A percentile compares a stretch with the other conserved stretches of the same genome.
Evolutionary conservation across 1,140 invertebrate genomes (phyloP).

Genomic region (Euwallacea fornicatus): DNA sequence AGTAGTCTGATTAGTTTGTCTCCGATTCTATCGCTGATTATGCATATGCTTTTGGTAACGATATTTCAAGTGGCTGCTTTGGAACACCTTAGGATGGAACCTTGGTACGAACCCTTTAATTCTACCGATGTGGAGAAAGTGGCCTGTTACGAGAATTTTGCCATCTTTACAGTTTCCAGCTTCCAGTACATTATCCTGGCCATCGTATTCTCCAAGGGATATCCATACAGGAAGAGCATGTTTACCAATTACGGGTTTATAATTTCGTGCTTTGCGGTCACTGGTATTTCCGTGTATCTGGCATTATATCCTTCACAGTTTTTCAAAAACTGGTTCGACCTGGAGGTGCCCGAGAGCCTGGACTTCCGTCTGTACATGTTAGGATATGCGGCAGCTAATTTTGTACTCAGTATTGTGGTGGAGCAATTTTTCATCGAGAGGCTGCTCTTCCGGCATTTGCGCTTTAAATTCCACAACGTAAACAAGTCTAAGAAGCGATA

Average conservation of each 20-base stretch:
- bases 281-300: conserved; percentile 68
- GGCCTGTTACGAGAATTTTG: conserved; percentile 78
- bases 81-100: conserved; percentile 64
- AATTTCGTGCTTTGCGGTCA: conserved; percentile 65
- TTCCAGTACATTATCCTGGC: conserved; percentile 94
- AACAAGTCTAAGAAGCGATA: conserved; percentile 65
- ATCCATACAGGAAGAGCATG: conserved; percentile 83
- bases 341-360: conserved; percentile 66
- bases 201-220: conserved; percentile 87
- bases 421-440: conserved; percentile 67
- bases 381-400: conserved; percentile 62
- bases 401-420: conserved; percentile 62
- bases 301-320: conserved; percentile 68
- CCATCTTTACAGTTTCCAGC: conserved; percentile 83
- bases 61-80: conserved; percentile 71
- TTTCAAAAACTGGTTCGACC: conserved; percentile 63
- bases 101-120: conserved; percentile 71
- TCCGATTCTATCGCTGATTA: conserved; percentile 65
- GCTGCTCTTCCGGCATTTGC: conserved; percentile 60
- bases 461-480: conserved; percentile 57
- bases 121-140: conserved; percentile 55
- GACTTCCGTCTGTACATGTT: conserved; percentile 67
- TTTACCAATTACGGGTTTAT: conserved; percentile 76
- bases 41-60: conserved; percentile 74
- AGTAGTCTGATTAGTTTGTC: conserved; percentile 69